Evolutionary conservation across 2,797 vertebrate species (phyloP).

Genomic region (Coilia nasus): DNA sequence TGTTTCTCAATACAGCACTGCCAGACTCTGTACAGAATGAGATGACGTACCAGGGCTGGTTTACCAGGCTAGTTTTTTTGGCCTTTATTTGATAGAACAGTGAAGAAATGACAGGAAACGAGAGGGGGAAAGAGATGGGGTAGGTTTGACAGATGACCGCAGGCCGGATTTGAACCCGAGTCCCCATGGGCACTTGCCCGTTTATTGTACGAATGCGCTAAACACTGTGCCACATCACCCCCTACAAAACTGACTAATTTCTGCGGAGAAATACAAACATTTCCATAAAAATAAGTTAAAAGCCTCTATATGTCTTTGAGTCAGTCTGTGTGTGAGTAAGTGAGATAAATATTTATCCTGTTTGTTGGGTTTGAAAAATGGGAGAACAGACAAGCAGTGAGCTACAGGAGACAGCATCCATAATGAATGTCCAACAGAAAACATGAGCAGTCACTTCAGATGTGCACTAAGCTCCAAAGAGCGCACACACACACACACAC

Average conservation of each 20-base stretch:
- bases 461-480: background rate
- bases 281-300: background rate
- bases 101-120: too few relatives aligned
- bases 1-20: too few relatives aligned
- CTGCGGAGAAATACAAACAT: background rate
- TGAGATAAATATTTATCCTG: slow-evolving; percentile 52
- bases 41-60: too few relatives aligned
- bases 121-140: too few relatives aligned
- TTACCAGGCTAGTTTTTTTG: too few relatives aligned
- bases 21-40: too few relatives aligned
- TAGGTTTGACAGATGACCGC: too few relatives aligned
- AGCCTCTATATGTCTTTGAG: background rate
- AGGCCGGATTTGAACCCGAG: too few relatives aligned
- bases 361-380: slow-evolving; percentile 39
- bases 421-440: slow-evolving; percentile 42
- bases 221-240: too few relatives aligned
- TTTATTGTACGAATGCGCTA: too few relatives aligned
- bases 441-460: background rate
- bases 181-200: too few relatives aligned
- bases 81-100: too few relatives aligned
- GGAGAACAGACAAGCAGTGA: slow-evolving; percentile 28
- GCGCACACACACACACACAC: background rate
- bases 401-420: slow-evolving; percentile 36
- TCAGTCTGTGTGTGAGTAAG: slow-evolving; percentile 18
- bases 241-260: background rate